These are phyloP conservation scores for Geococcyx californianus DNA, from an alignment of 2,113 vertebrate species.

Conservation along the genomic window DNA sequence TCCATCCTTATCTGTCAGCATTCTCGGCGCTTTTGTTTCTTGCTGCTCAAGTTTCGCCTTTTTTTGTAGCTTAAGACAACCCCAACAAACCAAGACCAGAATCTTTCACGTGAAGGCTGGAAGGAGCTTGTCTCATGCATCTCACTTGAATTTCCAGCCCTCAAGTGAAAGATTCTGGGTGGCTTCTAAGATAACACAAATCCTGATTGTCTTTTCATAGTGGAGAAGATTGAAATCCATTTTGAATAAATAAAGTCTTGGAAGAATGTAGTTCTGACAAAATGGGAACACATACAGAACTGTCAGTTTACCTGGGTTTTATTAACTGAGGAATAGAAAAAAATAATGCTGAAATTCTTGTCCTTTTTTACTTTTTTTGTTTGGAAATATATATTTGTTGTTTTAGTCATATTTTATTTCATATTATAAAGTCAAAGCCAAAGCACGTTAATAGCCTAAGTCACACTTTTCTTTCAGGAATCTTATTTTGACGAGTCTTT, in stretches of 20 bases:
- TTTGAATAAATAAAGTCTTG: background rate
- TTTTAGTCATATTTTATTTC: background rate
- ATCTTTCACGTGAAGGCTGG: fast-evolving
- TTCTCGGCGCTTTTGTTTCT: background rate
- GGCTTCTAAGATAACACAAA: background rate
- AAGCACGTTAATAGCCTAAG: background rate
- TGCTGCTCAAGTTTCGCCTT: background rate
- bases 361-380: background rate
- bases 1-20: background rate
- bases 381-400: background rate
- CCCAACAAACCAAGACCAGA: background rate
- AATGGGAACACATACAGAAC: background rate
- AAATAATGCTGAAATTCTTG: background rate
- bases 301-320: background rate
- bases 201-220: background rate
- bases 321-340: background rate
- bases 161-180: background rate
- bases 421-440: background rate
- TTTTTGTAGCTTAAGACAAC: background rate
- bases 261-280: background rate
- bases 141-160: background rate
- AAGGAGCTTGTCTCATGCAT: background rate
- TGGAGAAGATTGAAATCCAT: background rate
- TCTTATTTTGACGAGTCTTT: background rate
- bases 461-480: background rate